Percentiles rank a stretch among this genome's conserved stretches.
phyloP scores from a whole-genome alignment of 2,113 vertebrate genomes.

The Phaethornis superciliosus region DNA sequence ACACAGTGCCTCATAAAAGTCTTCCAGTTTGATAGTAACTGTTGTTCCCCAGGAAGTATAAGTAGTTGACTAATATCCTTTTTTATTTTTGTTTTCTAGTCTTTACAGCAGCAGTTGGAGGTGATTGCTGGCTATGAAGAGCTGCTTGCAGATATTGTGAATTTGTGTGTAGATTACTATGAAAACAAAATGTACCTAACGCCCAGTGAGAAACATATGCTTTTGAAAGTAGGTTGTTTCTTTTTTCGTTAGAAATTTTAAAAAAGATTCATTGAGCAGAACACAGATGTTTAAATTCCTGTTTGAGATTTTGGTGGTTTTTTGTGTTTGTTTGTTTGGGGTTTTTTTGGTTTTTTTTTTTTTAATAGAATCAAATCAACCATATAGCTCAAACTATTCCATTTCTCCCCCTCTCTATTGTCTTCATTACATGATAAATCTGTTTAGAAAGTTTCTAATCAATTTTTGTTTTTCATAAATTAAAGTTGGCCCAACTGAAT shows the following conservation, averaged over 20 bases:
- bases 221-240: constrained; percentile 86
- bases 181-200: constrained; percentile 99
- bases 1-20: not conserved
- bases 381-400: not conserved
- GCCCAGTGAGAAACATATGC: constrained; percentile 95
- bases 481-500: not conserved
- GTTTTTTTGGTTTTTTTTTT: not conserved
- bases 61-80: not conserved
- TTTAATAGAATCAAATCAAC: not conserved
- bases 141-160: constrained; percentile 96
- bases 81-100: constrained; percentile 70
- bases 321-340: not conserved
- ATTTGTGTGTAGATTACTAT: constrained; percentile 95
- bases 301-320: not conserved
- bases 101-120: constrained; percentile 96
- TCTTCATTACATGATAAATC: not conserved
- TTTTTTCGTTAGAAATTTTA: not conserved
- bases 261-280: not conserved
- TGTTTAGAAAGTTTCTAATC: not conserved
- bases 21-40: not conserved
- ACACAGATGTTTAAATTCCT: not conserved
- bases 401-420: not conserved
- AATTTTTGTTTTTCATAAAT: not conserved
- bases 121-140: constrained; percentile 96
- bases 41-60: not conserved